A percentile compares a stretch with the other conserved stretches of the same genome.
phyloP scores from a whole-genome alignment of 2,113 vertebrate species.

The Phasianus colchicus region DNA sequence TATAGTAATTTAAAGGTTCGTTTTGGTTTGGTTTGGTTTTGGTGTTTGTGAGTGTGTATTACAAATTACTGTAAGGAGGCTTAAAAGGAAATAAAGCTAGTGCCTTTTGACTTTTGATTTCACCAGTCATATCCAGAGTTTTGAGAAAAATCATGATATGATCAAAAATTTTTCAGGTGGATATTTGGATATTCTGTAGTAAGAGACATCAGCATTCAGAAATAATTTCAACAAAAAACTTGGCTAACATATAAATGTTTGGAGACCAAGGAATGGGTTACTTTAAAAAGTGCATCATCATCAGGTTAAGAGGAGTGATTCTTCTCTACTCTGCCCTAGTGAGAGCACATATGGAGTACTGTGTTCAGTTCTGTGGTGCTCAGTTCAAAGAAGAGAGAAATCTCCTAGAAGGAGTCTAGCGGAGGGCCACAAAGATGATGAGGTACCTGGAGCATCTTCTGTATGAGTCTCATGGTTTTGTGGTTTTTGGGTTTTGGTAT shows the following conservation, averaged over 20 bases:
- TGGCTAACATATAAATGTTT: not conserved
- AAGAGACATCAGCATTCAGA: not conserved
- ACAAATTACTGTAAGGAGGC: not conserved
- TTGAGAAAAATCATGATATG: not conserved
- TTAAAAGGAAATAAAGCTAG: not conserved
- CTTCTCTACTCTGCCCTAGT: too few relatives aligned
- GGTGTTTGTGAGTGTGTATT: fast-evolving
- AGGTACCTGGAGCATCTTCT: too few relatives aligned
- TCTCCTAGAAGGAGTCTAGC: too few relatives aligned
- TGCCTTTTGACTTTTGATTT: not conserved
- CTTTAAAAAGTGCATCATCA: too few relatives aligned
- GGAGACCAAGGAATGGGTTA: not conserved
- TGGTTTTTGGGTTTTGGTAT: too few relatives aligned
- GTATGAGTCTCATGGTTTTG: too few relatives aligned
- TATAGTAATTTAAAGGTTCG: not conserved
- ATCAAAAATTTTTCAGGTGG: not conserved
- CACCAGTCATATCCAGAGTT: not conserved
- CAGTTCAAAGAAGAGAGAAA: too few relatives aligned
- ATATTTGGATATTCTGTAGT: not conserved
- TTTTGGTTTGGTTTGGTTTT: not conserved
- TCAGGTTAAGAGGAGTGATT: too few relatives aligned
- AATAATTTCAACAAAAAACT: not conserved
- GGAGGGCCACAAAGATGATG: too few relatives aligned
- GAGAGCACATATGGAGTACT: too few relatives aligned
- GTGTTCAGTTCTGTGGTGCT: too few relatives aligned